Evolutionary conservation across 2,888 invertebrate species (phyloP).

Genomic region (Conops quadrifasciatus): DNA sequence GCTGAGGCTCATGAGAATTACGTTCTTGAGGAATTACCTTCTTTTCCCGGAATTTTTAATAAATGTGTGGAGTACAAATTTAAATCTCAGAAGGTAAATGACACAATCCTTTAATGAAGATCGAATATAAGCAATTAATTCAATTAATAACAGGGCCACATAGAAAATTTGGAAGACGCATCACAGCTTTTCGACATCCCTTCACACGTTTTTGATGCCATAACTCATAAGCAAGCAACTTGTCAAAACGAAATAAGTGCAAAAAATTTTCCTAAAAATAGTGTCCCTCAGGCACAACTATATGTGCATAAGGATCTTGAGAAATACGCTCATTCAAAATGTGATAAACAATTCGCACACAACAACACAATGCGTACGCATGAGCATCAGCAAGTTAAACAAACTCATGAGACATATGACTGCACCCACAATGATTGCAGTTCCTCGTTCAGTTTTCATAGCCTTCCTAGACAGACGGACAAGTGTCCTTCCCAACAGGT

Average conservation of each 20-base stretch:
- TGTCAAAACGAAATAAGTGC: constrained; percentile 9
- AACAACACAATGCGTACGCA: background rate
- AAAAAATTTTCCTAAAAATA: constrained; percentile 17
- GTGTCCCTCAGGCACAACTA: constrained; percentile 10
- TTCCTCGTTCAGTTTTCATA: background rate
- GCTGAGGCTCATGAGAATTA: too few species aligned
- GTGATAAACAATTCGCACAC: constrained; percentile 20
- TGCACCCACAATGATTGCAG: constrained; percentile 23
- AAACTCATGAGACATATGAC: background rate
- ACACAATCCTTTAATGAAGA: too few species aligned
- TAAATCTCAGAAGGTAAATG: too few species aligned
- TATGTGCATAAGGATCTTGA: constrained; percentile 19
- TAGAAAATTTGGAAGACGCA: too few species aligned
- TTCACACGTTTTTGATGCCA: too few species aligned
- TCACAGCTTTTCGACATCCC: too few species aligned
- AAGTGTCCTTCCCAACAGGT: constrained; percentile 5
- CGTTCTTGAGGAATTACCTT: too few species aligned
- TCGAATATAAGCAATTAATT: too few species aligned
- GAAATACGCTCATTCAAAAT: constrained; percentile 11
- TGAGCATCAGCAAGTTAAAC: background rate
- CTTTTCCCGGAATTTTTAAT: too few species aligned
- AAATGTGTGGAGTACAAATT: too few species aligned
- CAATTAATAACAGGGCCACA: too few species aligned
- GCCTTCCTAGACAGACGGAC: constrained; percentile 4
- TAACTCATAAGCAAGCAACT: too few species aligned